Evolutionary conservation across 2,797 vertebrate genomes (phyloP).

Genomic region (Parauchenoglanis ngamensis): DNA sequence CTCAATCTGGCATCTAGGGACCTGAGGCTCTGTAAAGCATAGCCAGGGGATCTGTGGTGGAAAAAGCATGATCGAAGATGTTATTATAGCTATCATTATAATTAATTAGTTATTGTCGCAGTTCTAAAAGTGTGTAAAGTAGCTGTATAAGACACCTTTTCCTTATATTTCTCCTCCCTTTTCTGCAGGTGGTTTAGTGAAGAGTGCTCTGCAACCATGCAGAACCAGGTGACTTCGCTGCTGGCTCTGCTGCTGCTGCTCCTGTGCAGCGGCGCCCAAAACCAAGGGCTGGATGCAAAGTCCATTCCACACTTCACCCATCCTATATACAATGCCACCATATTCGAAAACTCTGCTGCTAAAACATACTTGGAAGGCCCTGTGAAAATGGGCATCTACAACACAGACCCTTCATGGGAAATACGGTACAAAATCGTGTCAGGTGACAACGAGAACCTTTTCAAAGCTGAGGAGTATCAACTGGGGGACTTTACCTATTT

Average conservation of each 20-base stretch:
- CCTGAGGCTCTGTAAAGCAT: neutral
- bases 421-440: conserved; percentile 96
- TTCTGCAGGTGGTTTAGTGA: conserved; percentile 79
- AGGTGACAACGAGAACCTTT: conserved; percentile 95
- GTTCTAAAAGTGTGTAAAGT: neutral
- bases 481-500: conserved; percentile 97
- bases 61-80: neutral
- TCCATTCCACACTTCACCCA: conserved; percentile 86
- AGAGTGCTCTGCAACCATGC: conserved; percentile 83
- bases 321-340: conserved; percentile 89
- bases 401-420: conserved; percentile 86
- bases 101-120: neutral
- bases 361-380: conserved; percentile 94
- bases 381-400: conserved; percentile 93
- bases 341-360: conserved; percentile 97
- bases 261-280: conserved; percentile 79
- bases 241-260: conserved; percentile 79
- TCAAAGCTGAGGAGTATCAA: conserved; percentile 95
- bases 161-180: conserved; percentile 40
- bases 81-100: neutral
- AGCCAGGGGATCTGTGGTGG: neutral
- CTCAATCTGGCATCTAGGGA: neutral
- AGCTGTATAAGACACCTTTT: neutral
- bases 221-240: conserved; percentile 78
- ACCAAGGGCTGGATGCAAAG: conserved; percentile 73